phyloP scores from a whole-genome alignment of 2,113 vertebrate species.

The Toxotes chatareus region DNA sequence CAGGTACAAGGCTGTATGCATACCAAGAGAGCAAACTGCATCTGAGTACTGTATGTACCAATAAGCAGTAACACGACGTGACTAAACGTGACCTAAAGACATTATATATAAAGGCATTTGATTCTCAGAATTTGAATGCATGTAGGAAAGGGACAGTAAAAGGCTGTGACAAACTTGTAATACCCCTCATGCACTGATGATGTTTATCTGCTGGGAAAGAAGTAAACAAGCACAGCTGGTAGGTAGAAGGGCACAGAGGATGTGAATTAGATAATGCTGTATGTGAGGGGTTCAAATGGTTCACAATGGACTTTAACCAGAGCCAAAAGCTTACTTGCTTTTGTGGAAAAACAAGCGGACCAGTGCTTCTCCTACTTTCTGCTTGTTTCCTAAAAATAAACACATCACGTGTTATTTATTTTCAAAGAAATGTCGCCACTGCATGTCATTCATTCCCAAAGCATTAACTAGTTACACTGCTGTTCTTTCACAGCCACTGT shows the following conservation, averaged over 20 bases:
- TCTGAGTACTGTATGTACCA: neutral
- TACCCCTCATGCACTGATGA: constrained; percentile 15
- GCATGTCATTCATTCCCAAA: neutral
- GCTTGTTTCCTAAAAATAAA: constrained; percentile 30
- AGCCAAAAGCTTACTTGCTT: constrained; percentile 22
- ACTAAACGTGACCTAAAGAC: neutral
- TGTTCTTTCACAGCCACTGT: neutral
- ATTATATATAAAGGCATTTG: neutral
- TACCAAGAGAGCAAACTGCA: neutral
- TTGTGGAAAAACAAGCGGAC: neutral
- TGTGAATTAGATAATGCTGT: constrained; percentile 22
- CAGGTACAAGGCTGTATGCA: constrained; percentile 43
- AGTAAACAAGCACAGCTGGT: constrained; percentile 47
- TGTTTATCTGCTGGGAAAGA: constrained; percentile 41
- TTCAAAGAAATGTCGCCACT: neutral
- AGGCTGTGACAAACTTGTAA: constrained; percentile 13
- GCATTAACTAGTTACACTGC: neutral
- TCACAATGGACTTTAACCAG: neutral
- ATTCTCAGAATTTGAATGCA: constrained; percentile 30
- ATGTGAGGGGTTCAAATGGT: neutral
- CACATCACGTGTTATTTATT: neutral
- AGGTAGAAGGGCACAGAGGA: constrained; percentile 10
- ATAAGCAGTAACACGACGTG: neutral
- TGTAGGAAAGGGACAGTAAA: neutral
- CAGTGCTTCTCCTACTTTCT: neutral